These are phyloP conservation scores for Drosophila seclusa DNA, from an alignment of 2,888 invertebrate genomes.

Conservation along the genomic window DNA sequence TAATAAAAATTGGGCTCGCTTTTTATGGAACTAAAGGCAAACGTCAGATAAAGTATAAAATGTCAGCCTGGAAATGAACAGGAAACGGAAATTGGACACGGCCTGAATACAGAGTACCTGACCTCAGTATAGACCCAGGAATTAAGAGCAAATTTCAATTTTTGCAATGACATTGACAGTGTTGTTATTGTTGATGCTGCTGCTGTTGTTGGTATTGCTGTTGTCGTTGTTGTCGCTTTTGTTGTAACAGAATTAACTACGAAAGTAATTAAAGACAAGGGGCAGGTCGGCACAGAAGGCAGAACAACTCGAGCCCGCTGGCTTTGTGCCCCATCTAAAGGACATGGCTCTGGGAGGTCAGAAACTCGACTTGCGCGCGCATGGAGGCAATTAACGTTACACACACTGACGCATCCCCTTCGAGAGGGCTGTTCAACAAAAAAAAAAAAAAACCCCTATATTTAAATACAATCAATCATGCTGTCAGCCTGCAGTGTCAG, in stretches of 20 bases:
- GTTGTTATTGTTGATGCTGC: slow-evolving; percentile 11
- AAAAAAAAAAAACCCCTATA: background rate
- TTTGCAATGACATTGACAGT: slow-evolving; percentile 61
- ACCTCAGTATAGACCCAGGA: slow-evolving; percentile 30
- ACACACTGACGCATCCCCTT: slow-evolving; percentile 31
- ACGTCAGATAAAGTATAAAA: slow-evolving; percentile 49
- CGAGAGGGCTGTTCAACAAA: slow-evolving; percentile 25
- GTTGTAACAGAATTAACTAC: slow-evolving; percentile 78
- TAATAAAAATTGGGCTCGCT: slow-evolving; percentile 39
- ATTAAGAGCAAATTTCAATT: slow-evolving; percentile 77
- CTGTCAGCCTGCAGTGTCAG: background rate
- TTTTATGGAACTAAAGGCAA: slow-evolving; percentile 30
- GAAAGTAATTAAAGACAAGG: slow-evolving; percentile 76
- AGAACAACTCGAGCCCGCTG: slow-evolving; percentile 53
- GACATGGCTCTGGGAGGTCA: slow-evolving; percentile 48
- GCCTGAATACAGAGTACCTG: slow-evolving; percentile 4
- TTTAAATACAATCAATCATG: slow-evolving; percentile 1
- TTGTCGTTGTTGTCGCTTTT: slow-evolving; percentile 48
- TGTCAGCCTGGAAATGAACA: slow-evolving; percentile 48
- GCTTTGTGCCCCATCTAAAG: slow-evolving; percentile 27
- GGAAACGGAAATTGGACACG: slow-evolving; percentile 59
- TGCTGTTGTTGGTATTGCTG: slow-evolving; percentile 15
- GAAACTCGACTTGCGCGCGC: slow-evolving; percentile 73
- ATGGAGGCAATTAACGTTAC: slow-evolving; percentile 71
- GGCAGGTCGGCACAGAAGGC: slow-evolving; percentile 37